phyloP scores from a whole-genome alignment of 2,888 invertebrate genomes.

The Scaptomyza reducta region DNA sequence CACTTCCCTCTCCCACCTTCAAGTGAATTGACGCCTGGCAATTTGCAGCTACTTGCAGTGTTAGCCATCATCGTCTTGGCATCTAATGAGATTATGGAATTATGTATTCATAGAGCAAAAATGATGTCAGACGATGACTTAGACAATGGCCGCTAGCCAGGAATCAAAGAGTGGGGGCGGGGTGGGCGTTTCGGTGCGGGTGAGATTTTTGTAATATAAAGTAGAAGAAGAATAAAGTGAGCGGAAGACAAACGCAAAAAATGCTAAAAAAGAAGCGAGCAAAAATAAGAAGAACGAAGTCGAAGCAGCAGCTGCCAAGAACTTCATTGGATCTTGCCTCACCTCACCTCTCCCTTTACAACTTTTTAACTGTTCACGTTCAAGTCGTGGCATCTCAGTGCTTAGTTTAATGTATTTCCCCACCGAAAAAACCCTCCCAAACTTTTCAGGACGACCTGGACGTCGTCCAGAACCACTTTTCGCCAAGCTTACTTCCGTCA shows the following conservation, averaged over 20 bases:
- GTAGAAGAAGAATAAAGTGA: conserved; percentile 37
- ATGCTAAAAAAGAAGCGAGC: conserved; percentile 37
- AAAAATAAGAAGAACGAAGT: background rate
- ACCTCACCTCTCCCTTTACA: background rate
- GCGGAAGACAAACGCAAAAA: conserved; percentile 65
- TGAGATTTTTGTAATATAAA: conserved; percentile 2
- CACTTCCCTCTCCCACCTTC: background rate
- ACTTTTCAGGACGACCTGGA: conserved; percentile 4
- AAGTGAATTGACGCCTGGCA: conserved; percentile 10
- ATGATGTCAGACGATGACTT: conserved; percentile 58
- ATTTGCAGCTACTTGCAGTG: conserved; percentile 52
- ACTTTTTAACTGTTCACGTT: conserved; percentile 45
- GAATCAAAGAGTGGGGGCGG: background rate
- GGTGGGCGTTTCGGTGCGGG: background rate
- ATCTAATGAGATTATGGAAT: conserved; percentile 79
- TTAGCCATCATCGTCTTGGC: conserved; percentile 34
- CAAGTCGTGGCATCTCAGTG: conserved; percentile 52
- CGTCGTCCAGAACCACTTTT: conserved; percentile 22
- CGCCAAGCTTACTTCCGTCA: conserved; percentile 73
- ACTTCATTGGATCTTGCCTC: conserved; percentile 5
- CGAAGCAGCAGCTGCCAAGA: conserved; percentile 9
- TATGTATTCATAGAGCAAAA: conserved; percentile 75
- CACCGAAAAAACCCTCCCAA: too few species aligned
- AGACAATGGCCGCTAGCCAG: conserved; percentile 31
- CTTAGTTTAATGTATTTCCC: conserved; percentile 72